phyloP scores from a whole-genome alignment of 1,140 invertebrate species.

The Parasteatoda tepidariorum region DNA sequence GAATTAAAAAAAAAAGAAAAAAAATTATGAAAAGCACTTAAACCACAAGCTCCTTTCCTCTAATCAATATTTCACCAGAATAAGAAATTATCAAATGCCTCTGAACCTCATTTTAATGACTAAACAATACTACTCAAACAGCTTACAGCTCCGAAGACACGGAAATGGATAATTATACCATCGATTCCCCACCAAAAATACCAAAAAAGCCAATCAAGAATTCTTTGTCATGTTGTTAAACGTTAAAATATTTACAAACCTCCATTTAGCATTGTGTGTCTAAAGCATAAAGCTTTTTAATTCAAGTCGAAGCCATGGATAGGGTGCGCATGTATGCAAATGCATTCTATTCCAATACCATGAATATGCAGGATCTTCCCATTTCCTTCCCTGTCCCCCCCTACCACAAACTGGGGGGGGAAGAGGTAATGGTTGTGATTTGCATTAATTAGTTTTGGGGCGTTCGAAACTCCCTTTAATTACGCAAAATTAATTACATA shows the following conservation, averaged over 20 bases:
- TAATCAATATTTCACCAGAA: too few relatives aligned
- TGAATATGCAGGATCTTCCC: neutral
- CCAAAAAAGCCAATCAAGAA: too few relatives aligned
- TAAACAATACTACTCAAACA: too few relatives aligned
- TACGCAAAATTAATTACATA: conserved; percentile 52
- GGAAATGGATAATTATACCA: too few relatives aligned
- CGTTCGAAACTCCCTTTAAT: conserved; percentile 28
- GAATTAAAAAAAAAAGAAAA: too few relatives aligned
- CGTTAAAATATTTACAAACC: neutral
- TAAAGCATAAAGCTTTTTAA: neutral
- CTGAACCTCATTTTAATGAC: too few relatives aligned
- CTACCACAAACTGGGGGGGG: neutral
- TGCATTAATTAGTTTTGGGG: conserved; percentile 47
- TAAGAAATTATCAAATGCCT: too few relatives aligned
- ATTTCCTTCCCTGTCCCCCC: neutral
- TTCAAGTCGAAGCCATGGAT: neutral
- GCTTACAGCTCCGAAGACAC: too few relatives aligned
- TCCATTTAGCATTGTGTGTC: neutral
- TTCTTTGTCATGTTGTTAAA: too few relatives aligned
- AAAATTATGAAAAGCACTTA: too few relatives aligned
- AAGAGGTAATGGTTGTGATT: conserved; percentile 39
- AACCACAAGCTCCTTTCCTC: too few relatives aligned
- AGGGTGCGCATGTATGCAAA: neutral
- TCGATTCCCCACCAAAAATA: too few relatives aligned
- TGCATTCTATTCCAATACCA: neutral